Conservation (phyloP, 30 jellyfish, hydroid and myxozoan genomes). For the Mastigias papua region DNA sequence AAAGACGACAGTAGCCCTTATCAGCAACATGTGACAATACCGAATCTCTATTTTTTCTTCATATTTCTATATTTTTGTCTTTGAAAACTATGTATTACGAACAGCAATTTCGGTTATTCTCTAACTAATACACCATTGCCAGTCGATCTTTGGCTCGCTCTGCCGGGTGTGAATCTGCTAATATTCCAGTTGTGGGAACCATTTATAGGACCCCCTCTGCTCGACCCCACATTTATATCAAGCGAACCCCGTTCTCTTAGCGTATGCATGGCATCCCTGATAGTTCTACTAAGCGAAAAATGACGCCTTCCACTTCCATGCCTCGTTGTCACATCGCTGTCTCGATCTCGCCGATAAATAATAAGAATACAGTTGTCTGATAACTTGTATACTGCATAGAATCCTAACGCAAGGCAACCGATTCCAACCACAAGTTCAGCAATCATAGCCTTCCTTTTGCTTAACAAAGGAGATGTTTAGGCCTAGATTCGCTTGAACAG, state of each 20-base stretch:
- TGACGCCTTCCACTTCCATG: constrained; percentile 33
- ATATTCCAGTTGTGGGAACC: constrained; percentile 60
- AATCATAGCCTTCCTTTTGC: constrained; percentile 1
- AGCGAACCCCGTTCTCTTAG: constrained; percentile 73
- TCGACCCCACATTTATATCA: constrained; percentile 59
- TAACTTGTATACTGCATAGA: constrained; percentile 71
- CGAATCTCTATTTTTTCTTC: too few relatives aligned
- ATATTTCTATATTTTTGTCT: too few relatives aligned
- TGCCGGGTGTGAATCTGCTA: constrained; percentile 26
- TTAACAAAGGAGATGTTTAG: too few relatives aligned
- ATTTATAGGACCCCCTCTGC: constrained; percentile 20
- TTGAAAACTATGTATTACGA: too few relatives aligned
- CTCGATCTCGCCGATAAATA: constrained; percentile 68
- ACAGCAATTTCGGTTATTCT: too few relatives aligned
- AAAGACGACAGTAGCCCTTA: too few relatives aligned
- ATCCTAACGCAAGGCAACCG: constrained; percentile 78
- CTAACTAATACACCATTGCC: neutral
- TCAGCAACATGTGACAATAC: too few relatives aligned
- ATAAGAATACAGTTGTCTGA: constrained; percentile 66
- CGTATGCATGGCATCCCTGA: constrained; percentile 71
- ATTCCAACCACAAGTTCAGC: constrained; percentile 46
- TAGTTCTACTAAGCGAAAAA: constrained; percentile 54
- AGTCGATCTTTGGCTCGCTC: constrained; percentile 12
- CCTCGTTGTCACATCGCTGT: constrained; percentile 33
- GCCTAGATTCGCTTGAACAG: too few relatives aligned